Conservation (phyloP, 1,140 invertebrate species). For the Campodea augens region DNA sequence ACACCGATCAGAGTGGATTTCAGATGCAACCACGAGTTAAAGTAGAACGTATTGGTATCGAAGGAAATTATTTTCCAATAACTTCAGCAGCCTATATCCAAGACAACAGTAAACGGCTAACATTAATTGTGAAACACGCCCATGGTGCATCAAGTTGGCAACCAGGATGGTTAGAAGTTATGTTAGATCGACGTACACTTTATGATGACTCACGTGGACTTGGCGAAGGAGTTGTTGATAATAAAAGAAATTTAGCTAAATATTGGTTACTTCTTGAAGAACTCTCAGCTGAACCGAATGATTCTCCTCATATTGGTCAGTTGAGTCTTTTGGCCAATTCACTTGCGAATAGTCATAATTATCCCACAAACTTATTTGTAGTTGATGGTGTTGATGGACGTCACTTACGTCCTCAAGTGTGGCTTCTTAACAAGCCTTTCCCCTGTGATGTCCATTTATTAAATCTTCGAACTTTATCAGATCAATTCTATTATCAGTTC, state of each 20-base stretch:
- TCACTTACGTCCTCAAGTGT: slow-evolving; percentile 20
- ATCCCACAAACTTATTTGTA: slow-evolving; percentile 50
- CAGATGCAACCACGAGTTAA: slow-evolving; percentile 66
- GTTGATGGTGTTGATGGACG: slow-evolving; percentile 30
- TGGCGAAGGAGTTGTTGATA: slow-evolving; percentile 79
- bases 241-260: slow-evolving; percentile 49
- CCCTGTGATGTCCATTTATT: slow-evolving; percentile 70
- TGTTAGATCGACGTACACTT: slow-evolving; percentile 63
- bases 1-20: slow-evolving; percentile 88
- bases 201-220: slow-evolving; percentile 75
- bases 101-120: slow-evolving; percentile 44
- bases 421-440: slow-evolving; percentile 40
- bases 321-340: slow-evolving; percentile 49
- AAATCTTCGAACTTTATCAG: slow-evolving; percentile 60
- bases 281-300: slow-evolving; percentile 17
- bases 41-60: slow-evolving; percentile 51
- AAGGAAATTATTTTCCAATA: slow-evolving; percentile 77
- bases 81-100: slow-evolving; percentile 66
- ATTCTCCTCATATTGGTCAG: slow-evolving; percentile 13
- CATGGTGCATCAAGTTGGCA: slow-evolving; percentile 64
- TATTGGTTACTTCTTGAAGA: slow-evolving; percentile 67
- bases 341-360: slow-evolving; percentile 46
- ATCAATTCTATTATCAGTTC: slow-evolving; percentile 51
- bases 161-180: slow-evolving; percentile 63
- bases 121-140: slow-evolving; percentile 59